Evolutionary conservation across 2,113 vertebrate genomes (phyloP).

Genomic region (Bostrychus sinensis): DNA sequence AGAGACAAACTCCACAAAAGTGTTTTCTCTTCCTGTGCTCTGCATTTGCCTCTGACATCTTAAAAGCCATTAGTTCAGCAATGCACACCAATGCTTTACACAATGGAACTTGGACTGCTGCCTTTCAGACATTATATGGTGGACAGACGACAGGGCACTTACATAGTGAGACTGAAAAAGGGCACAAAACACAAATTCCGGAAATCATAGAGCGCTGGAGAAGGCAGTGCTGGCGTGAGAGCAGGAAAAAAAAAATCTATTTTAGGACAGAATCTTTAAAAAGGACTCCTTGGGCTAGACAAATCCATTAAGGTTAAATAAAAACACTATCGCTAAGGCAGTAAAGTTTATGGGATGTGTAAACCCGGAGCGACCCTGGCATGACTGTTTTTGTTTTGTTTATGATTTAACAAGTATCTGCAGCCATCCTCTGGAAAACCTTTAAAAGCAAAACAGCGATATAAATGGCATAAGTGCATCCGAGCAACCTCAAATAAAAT

Average conservation of each 20-base stretch:
- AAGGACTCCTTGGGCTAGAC: constrained; percentile 15
- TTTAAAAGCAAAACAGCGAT: not conserved
- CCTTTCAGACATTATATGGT: constrained; percentile 58
- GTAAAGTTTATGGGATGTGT: constrained; percentile 34
- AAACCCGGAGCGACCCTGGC: constrained; percentile 38
- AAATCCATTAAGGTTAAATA: constrained; percentile 56
- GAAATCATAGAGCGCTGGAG: not conserved
- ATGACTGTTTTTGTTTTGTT: constrained; percentile 7
- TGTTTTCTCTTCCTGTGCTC: constrained; percentile 52
- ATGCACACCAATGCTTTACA: constrained; percentile 63
- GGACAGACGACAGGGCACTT: constrained; percentile 34
- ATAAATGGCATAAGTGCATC: not conserved
- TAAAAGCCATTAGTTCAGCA: constrained; percentile 77
- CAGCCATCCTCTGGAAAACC: not conserved
- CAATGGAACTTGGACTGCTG: constrained; percentile 46
- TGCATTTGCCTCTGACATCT: constrained; percentile 69
- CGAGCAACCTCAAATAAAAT: not conserved
- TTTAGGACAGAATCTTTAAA: constrained; percentile 20
- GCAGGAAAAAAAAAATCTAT: not conserved
- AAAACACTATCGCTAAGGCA: constrained; percentile 29
- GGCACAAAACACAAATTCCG: constrained; percentile 26
- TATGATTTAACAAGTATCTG: constrained; percentile 14
- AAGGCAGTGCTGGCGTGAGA: not conserved
- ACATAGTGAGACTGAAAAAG: constrained; percentile 27
- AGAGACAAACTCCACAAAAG: constrained; percentile 59